Conservation (phyloP, 2,888 invertebrate genomes). For the Xanthorhoe spadicearia region DNA sequence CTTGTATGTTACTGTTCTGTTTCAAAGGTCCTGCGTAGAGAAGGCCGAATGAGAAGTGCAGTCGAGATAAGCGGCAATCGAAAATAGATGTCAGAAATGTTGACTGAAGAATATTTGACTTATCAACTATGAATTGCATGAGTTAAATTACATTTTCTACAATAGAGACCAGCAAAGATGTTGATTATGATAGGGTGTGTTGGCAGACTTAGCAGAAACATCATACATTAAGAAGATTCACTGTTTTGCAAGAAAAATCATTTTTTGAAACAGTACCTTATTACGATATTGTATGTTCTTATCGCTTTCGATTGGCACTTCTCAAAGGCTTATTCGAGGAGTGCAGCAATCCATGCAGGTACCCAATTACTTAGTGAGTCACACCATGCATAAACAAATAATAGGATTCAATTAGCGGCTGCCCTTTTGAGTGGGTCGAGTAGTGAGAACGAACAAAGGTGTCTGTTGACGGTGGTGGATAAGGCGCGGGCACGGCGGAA, state of each 20-base stretch:
- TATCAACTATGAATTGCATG: not conserved
- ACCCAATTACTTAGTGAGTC: slow-evolving; percentile 53
- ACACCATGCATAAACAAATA: slow-evolving; percentile 59
- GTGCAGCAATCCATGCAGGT: slow-evolving; percentile 39
- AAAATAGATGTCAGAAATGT: not conserved
- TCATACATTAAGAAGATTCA: not conserved
- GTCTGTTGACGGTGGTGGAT: slow-evolving; percentile 53
- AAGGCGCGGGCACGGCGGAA: slow-evolving; percentile 64
- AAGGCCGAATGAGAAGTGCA: not conserved
- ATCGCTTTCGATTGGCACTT: slow-evolving; percentile 8
- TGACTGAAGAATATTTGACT: not conserved
- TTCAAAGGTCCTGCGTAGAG: slow-evolving; percentile 28
- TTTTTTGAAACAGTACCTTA: too few relatives aligned
- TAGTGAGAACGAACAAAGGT: slow-evolving; percentile 67
- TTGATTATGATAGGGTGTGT: too few relatives aligned
- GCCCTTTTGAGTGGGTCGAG: slow-evolving; percentile 62
- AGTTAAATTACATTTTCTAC: not conserved
- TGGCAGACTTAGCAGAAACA: too few relatives aligned
- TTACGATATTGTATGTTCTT: too few relatives aligned
- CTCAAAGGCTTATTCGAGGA: not conserved
- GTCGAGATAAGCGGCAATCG: slow-evolving; percentile 5
- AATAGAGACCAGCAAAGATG: not conserved
- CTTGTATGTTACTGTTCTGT: slow-evolving; percentile 41
- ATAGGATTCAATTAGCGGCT: slow-evolving; percentile 64
- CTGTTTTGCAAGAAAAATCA: not conserved